Evolutionary conservation across 2,113 vertebrate species (phyloP), one percentile per base, ranked within the genome.

Genomic region (Leucosticte australis): DNA sequence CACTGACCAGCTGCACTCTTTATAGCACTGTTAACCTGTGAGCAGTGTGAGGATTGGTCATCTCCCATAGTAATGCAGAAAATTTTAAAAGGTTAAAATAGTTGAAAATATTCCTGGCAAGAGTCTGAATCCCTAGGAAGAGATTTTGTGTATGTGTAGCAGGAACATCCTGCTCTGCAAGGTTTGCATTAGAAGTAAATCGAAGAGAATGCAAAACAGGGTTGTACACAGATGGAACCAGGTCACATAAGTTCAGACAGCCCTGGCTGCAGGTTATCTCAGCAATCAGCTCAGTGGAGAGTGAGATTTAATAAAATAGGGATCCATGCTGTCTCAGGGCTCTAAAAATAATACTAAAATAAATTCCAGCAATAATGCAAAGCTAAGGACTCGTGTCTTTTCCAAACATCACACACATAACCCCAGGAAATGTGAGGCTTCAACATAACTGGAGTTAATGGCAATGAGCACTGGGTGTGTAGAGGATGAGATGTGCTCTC

Each of bases 21-120:
- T 85, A 94, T 42, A 89, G 76, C 76, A 20, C 50, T 69, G 90
- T 97, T 97, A 97, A 96, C 95, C 95, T 95, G 96, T 83, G 44
- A 94, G 89, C 79, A 83, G 55, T 8, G 49, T 33, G 90, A 87
- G 69, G 84, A 94, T 65, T 90, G 92, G 92, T 83, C 90, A 73
- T 78, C 76, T 92, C 88, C 93, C 88, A 69, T 46, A 77, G 95
- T 75, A 96, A 94, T 7, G 82, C 89, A 89, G 69, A 59, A 75
- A 74, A 90, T 80, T 94, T 71, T 76, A 67, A 92, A 92, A 97
- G 95, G 92, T 95, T 97, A 94, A 95, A 96, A 86, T 37, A 87
- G 75, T n/a, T 77, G 87, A 92, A 81, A 92, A 80, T 65, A 87
- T 92, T 94, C 41, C 82, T 89, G 59, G 92, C 90, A 90, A 91